Conservation (phyloP, 2,113 vertebrate species). For the Platysteira castanea region DNA sequence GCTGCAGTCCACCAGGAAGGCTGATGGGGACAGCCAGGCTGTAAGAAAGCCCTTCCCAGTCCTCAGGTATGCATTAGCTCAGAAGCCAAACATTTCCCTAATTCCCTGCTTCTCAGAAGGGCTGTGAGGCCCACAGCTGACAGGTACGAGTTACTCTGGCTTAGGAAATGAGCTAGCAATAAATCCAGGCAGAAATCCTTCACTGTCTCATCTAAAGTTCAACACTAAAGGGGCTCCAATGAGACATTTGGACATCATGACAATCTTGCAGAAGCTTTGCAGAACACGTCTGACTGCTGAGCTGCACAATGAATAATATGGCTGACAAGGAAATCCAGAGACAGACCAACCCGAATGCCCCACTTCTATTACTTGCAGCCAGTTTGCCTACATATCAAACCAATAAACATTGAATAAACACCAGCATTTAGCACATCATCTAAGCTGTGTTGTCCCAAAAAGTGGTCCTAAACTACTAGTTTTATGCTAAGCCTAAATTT, state of each 20-base stretch:
- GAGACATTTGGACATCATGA: not conserved
- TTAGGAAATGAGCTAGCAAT: not conserved
- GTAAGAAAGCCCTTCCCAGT: not conserved
- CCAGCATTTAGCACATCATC: not conserved
- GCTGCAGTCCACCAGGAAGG: not conserved
- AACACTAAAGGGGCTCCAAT: not conserved
- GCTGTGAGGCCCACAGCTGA: not conserved
- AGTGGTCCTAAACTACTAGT: not conserved
- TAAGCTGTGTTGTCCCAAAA: not conserved
- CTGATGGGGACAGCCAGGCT: not conserved
- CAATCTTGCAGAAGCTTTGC: not conserved
- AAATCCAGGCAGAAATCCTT: not conserved
- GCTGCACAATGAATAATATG: not conserved
- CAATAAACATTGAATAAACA: not conserved
- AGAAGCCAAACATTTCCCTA: not conserved
- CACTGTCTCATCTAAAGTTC: not conserved
- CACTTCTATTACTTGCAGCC: not conserved
- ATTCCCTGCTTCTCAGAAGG: not conserved
- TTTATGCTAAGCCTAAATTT: not conserved
- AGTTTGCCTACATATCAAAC: not conserved
- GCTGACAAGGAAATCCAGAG: not conserved
- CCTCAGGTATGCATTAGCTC: not conserved
- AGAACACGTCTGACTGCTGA: not conserved
- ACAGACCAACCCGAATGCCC: not conserved
- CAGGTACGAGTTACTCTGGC: rapidly evolving